These are phyloP conservation scores for Dolichoris vasculosae DNA, from an alignment of 1,140 invertebrate genomes.

Conservation along the genomic window DNA sequence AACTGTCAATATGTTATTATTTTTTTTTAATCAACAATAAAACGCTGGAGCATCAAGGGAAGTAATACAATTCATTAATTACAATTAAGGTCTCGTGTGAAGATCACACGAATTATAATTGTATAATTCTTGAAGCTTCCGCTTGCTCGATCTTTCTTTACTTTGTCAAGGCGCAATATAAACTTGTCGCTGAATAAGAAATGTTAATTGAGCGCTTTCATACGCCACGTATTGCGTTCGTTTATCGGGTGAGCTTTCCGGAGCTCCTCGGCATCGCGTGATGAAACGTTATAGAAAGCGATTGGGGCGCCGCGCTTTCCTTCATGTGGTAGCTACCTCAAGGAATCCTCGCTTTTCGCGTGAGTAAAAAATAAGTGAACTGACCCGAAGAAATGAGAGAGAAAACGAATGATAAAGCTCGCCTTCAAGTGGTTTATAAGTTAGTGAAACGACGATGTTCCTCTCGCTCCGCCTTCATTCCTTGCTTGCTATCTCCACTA, in stretches of 20 bases:
- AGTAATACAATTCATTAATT: neutral
- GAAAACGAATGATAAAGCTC: neutral
- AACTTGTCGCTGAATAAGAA: neutral
- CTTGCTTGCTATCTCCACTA: neutral
- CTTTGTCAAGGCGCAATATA: neutral
- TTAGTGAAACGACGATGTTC: neutral
- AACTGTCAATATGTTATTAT: no score
- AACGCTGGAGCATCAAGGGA: neutral
- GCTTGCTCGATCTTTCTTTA: no score
- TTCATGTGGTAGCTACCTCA: no score
- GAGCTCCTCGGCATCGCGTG: no score
- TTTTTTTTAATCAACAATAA: neutral
- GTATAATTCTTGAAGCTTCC: no score
- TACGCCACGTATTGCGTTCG: neutral
- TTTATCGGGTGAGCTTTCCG: no score
- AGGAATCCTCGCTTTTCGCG: no score
- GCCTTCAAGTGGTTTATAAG: neutral
- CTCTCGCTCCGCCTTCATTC: neutral
- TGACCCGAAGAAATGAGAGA: neutral
- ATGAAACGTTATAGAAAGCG: neutral
- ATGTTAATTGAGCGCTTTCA: neutral
- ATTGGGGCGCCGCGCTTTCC: neutral
- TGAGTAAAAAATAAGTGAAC: neutral
- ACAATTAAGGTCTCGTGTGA: neutral
- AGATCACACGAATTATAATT: no score